Conservation (phyloP, 2,797 vertebrate species). For the Tragopan temminckii region DNA sequence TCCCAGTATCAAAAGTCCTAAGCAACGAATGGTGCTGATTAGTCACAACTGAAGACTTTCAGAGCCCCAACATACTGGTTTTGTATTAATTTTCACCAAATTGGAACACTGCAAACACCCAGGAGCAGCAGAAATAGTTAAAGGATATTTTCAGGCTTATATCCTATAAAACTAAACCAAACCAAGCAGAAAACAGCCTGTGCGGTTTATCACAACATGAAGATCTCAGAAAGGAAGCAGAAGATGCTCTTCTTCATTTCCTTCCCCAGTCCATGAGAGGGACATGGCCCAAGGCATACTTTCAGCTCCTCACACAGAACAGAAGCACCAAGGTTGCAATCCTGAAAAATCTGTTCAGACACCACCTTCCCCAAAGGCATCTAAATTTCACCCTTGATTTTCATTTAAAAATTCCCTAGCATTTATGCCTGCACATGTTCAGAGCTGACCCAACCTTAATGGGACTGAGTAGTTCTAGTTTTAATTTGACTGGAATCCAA, state of each 20-base stretch:
- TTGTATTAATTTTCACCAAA: conserved; percentile 45
- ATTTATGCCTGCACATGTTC: background rate
- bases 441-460: background rate
- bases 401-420: background rate
- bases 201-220: background rate
- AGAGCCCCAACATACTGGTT: conserved; percentile 14
- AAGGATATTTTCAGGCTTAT: background rate
- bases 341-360: background rate
- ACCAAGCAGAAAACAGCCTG: background rate
- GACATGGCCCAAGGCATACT: background rate
- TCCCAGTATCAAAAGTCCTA: conserved; percentile 8
- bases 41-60: conserved; percentile 27
- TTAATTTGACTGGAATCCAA: background rate
- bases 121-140: background rate
- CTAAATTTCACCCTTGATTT: background rate
- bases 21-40: conserved; percentile 21
- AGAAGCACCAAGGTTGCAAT: background rate
- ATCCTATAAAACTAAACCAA: background rate
- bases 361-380: background rate
- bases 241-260: background rate
- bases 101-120: conserved; percentile 8
- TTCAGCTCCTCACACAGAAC: background rate
- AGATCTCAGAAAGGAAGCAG: background rate
- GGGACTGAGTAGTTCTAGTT: background rate
- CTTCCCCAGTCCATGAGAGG: background rate